Evolutionary conservation across 2,113 vertebrate genomes (phyloP).

Genomic region (Muntiacus reevesi): DNA sequence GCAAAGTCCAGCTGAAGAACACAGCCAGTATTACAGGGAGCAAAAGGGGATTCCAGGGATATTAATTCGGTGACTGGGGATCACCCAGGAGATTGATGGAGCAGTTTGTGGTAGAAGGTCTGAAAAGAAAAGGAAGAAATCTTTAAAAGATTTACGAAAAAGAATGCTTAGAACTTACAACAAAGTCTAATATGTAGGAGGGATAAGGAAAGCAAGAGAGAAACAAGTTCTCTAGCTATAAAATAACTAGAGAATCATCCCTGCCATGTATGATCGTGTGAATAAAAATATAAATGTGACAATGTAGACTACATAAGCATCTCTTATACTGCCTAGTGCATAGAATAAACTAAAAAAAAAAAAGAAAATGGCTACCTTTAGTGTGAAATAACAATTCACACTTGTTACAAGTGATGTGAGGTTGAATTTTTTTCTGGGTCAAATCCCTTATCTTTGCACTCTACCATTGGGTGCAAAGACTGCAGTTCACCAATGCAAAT

Average conservation of each 20-base stretch:
- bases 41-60: background rate
- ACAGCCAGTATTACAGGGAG: background rate
- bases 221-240: background rate
- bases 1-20: background rate
- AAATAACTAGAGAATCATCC: background rate
- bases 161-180: background rate
- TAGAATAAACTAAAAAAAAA: background rate
- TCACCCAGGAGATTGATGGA: background rate
- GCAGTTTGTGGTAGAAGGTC: background rate
- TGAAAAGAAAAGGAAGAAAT: background rate
- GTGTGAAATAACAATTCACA: background rate
- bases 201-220: background rate
- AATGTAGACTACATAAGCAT: background rate
- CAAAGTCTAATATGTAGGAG: background rate
- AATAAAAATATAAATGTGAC: background rate
- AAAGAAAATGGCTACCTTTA: background rate
- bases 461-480: background rate
- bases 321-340: background rate
- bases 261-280: fast-evolving
- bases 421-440: background rate
- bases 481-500: background rate
- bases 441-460: background rate
- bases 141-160: background rate
- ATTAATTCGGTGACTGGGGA: background rate
- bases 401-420: background rate